Conservation (phyloP, 2,113 vertebrate species). For the Anoplopoma fimbria region DNA sequence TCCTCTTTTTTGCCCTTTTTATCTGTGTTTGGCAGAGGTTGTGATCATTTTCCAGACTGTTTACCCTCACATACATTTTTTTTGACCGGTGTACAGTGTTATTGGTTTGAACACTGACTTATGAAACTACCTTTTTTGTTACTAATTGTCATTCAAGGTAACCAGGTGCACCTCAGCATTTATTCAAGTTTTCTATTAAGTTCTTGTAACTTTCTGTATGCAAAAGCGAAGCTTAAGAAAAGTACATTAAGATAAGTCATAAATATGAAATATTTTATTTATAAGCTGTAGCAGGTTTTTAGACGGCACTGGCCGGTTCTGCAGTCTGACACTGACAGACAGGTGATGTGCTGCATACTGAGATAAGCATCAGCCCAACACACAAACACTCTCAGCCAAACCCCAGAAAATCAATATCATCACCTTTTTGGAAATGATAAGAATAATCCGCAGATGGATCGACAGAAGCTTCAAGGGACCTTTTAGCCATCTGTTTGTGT, state of each 20-base stretch:
- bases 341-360: constrained; percentile 46
- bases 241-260: neutral
- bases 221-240: neutral
- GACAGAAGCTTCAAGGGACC: constrained; percentile 54
- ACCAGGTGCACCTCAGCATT: neutral
- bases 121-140: neutral
- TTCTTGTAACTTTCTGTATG: neutral
- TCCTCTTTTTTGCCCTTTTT: neutral
- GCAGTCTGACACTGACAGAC: constrained; percentile 39
- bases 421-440: constrained; percentile 73
- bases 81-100: neutral
- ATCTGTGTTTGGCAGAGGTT: constrained; percentile 12
- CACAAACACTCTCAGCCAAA: constrained; percentile 46
- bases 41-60: neutral
- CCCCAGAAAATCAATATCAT: constrained; percentile 67
- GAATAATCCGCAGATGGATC: constrained; percentile 68
- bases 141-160: neutral
- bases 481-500: constrained; percentile 37
- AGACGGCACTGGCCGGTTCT: neutral
- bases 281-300: constrained; percentile 8
- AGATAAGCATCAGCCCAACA: constrained; percentile 66
- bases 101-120: neutral
- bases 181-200: neutral
- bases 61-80: neutral
- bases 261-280: neutral